These are phyloP conservation scores for Pocillopora verrucosa DNA, from an alignment of 64 coral and sea anemone species.

Conservation along the genomic window DNA sequence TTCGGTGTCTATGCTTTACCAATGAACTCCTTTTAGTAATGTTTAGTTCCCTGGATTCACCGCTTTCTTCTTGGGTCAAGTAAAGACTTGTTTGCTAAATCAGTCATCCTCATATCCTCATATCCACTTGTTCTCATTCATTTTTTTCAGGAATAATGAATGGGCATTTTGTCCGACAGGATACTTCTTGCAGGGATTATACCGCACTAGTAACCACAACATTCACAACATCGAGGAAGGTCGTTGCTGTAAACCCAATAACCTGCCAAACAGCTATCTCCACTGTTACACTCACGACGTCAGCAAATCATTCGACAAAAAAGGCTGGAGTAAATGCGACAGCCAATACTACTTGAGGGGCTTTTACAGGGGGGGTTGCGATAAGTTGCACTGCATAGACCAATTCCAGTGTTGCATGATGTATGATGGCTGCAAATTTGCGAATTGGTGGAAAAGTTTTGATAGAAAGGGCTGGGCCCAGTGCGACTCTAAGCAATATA, in stretches of 20 bases:
- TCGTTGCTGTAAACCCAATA: constrained; percentile 32
- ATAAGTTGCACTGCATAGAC: constrained; percentile 24
- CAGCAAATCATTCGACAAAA: constrained; percentile 1
- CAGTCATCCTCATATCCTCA: too few relatives aligned
- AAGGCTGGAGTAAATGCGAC: constrained; percentile 21
- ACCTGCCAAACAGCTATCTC: neutral
- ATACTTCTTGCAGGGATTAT: constrained; percentile 14
- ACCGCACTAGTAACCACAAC: neutral
- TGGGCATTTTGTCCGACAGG: constrained; percentile 24
- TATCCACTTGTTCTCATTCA: too few relatives aligned
- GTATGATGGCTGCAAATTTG: neutral
- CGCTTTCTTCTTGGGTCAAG: too few relatives aligned
- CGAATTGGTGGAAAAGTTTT: constrained; percentile 23
- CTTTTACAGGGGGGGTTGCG: constrained; percentile 12
- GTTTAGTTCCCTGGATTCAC: too few relatives aligned
- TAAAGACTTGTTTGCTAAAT: too few relatives aligned
- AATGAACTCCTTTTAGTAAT: too few relatives aligned
- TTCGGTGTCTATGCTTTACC: too few relatives aligned
- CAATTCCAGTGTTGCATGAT: constrained; percentile 41
- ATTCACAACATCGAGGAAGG: constrained; percentile 22
- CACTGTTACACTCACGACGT: neutral
- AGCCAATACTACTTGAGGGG: constrained; percentile 32
- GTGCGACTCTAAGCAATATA: constrained; percentile 16
- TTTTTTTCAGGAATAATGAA: neutral
- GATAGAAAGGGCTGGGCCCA: neutral